Conservation (phyloP, 2,888 invertebrate genomes). For the Lycia hirtaria region DNA sequence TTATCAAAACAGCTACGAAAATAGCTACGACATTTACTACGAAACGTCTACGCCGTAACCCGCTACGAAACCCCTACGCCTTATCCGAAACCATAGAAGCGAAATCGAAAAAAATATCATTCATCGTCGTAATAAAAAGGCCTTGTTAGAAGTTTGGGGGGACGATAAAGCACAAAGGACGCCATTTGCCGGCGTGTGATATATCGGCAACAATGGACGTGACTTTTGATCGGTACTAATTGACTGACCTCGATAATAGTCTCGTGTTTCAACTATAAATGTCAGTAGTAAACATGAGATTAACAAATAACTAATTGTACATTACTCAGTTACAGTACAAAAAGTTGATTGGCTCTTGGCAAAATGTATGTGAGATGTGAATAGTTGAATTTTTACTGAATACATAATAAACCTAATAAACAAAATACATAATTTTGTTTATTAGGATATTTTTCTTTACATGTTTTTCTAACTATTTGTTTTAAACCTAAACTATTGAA, state of each 20-base stretch:
- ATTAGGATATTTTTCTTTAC: too few species aligned
- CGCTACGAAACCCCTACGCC: slow-evolving; percentile 21
- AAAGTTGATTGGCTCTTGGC: too few species aligned
- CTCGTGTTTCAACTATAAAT: slow-evolving; percentile 6
- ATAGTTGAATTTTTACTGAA: too few species aligned
- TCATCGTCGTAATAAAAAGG: slow-evolving; percentile 33
- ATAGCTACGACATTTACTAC: not conserved
- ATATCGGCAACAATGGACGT: slow-evolving; percentile 21
- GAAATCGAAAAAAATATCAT: slow-evolving; percentile 28
- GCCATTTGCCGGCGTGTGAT: slow-evolving; percentile 28
- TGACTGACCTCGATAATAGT: slow-evolving; percentile 17
- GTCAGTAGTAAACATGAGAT: not conserved
- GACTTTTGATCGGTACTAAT: slow-evolving; percentile 28
- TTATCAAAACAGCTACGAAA: not conserved
- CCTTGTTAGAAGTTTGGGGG: slow-evolving; percentile 37
- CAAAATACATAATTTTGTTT: too few species aligned
- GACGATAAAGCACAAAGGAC: slow-evolving; percentile 35
- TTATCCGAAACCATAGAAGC: slow-evolving; percentile 19
- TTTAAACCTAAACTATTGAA: too few species aligned
- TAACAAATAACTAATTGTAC: too few species aligned
- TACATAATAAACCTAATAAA: too few species aligned
- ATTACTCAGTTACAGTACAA: too few species aligned
- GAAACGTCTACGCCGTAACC: slow-evolving; percentile 10
- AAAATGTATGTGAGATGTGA: too few species aligned
- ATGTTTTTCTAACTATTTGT: too few species aligned